These are phyloP conservation scores for Argyrosomus japonicus DNA, from an alignment of 2,113 vertebrate species.

Conservation along the genomic window DNA sequence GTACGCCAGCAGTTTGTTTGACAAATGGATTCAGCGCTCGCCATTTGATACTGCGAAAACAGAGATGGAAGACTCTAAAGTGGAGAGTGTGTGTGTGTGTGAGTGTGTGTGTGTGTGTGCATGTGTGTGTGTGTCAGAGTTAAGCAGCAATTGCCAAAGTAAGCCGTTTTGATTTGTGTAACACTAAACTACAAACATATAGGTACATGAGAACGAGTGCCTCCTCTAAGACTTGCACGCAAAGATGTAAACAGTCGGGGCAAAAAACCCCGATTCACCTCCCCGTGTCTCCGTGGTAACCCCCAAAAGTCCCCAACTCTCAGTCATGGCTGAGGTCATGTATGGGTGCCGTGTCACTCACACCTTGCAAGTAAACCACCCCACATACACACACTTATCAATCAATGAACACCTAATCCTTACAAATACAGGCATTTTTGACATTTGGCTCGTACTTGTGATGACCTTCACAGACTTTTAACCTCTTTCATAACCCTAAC, in stretches of 20 bases:
- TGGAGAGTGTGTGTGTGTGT: slow-evolving; percentile 31
- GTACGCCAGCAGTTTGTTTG: slow-evolving; percentile 66
- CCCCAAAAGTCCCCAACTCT: slow-evolving; percentile 1
- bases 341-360: slow-evolving; percentile 40
- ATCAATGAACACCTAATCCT: slow-evolving; percentile 3
- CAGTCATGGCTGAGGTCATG: slow-evolving; percentile 33
- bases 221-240: neutral
- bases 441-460: neutral
- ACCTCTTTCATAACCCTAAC: too few species aligned
- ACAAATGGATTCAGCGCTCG: slow-evolving; percentile 73
- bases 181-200: slow-evolving; percentile 52
- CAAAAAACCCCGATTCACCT: slow-evolving; percentile 25
- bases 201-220: slow-evolving; percentile 9
- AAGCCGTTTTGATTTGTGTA: slow-evolving; percentile 47
- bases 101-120: too few species aligned
- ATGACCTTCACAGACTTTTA: neutral
- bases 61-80: slow-evolving; percentile 61
- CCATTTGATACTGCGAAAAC: slow-evolving; percentile 71
- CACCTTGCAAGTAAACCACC: slow-evolving; percentile 21
- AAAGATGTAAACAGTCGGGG: slow-evolving; percentile 33
- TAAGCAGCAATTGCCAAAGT: slow-evolving; percentile 53
- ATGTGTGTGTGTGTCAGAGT: slow-evolving; percentile 24
- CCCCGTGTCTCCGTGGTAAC: slow-evolving; percentile 27
- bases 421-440: neutral
- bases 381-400: neutral